These are phyloP conservation scores for Sciurus niger DNA, from an alignment of 2,113 vertebrate species.

Conservation along the genomic window DNA sequence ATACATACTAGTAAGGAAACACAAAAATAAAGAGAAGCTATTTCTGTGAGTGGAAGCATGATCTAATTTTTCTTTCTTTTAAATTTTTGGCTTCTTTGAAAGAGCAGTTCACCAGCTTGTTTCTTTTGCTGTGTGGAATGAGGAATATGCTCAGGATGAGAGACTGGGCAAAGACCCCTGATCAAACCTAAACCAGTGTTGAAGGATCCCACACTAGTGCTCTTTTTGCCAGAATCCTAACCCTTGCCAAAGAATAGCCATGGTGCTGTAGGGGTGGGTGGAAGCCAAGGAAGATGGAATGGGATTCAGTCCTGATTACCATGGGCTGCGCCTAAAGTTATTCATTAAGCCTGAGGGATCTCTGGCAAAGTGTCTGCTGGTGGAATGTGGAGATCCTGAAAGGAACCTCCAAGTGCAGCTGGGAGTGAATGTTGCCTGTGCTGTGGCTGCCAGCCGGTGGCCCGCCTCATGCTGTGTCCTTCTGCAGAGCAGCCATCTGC, in stretches of 20 bases:
- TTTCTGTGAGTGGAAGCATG: slow-evolving; percentile 49
- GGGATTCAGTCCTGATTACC: neutral
- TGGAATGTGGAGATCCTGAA: slow-evolving; percentile 72
- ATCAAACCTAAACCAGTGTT: neutral
- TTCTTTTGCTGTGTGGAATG: slow-evolving; percentile 21
- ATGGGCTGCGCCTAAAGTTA: slow-evolving; percentile 15
- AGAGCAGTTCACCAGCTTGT: slow-evolving; percentile 8
- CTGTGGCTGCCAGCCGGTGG: slow-evolving; percentile 79
- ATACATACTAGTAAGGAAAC: neutral
- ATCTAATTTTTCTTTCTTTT: slow-evolving; percentile 69
- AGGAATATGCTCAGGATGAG: slow-evolving; percentile 6
- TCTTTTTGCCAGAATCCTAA: slow-evolving; percentile 57
- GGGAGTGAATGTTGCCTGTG: slow-evolving; percentile 79
- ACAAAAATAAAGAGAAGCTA: slow-evolving; percentile 26
- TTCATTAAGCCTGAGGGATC: slow-evolving; percentile 28
- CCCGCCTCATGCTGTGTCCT: slow-evolving; percentile 84
- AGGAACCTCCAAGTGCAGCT: slow-evolving; percentile 68
- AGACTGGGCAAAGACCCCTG: slow-evolving; percentile 55
- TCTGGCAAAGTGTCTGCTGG: slow-evolving; percentile 67
- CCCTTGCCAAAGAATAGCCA: neutral
- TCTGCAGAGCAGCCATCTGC: slow-evolving; percentile 88
- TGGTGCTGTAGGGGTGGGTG: neutral
- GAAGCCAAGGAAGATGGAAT: neutral
- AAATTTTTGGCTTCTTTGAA: slow-evolving; percentile 47
- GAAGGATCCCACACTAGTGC: neutral